These are phyloP conservation scores for Thalassaphorura encarpata DNA, from an alignment of 1,140 invertebrate species.

Conservation along the genomic window DNA sequence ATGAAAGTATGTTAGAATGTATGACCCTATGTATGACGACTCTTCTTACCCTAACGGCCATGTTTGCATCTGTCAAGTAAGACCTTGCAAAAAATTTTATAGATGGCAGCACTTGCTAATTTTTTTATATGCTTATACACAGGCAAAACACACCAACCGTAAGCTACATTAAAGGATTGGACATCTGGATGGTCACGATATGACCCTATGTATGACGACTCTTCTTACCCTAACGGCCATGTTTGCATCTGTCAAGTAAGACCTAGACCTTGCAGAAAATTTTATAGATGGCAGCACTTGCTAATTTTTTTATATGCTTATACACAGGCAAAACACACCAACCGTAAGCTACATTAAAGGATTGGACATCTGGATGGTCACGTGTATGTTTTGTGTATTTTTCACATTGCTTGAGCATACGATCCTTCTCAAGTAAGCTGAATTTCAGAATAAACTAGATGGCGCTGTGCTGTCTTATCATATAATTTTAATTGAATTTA, in stretches of 20 bases:
- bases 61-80: constrained; percentile 53
- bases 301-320: too few relatives aligned
- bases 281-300: too few relatives aligned
- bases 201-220: constrained; percentile 50
- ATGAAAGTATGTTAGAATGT: constrained; percentile 50
- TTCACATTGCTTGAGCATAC: constrained; percentile 58
- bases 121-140: too few relatives aligned
- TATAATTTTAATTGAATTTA: neutral
- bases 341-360: constrained; percentile 53
- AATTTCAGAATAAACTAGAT: neutral
- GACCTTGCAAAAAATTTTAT: constrained; percentile 39
- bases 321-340: constrained; percentile 51
- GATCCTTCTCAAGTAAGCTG: constrained; percentile 42
- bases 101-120: too few relatives aligned
- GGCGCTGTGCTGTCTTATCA: neutral
- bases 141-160: constrained; percentile 52
- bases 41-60: constrained; percentile 49
- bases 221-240: constrained; percentile 50
- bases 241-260: constrained; percentile 52
- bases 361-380: constrained; percentile 60
- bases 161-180: constrained; percentile 54
- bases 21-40: constrained; percentile 50
- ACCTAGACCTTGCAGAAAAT: constrained; percentile 41
- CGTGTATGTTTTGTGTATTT: constrained; percentile 60
- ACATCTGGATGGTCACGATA: constrained; percentile 57